Percentiles rank a stretch among this genome's conserved stretches.
Evolutionary conservation across 2,888 invertebrate genomes (phyloP).

Genomic region (Mantis religiosa): DNA sequence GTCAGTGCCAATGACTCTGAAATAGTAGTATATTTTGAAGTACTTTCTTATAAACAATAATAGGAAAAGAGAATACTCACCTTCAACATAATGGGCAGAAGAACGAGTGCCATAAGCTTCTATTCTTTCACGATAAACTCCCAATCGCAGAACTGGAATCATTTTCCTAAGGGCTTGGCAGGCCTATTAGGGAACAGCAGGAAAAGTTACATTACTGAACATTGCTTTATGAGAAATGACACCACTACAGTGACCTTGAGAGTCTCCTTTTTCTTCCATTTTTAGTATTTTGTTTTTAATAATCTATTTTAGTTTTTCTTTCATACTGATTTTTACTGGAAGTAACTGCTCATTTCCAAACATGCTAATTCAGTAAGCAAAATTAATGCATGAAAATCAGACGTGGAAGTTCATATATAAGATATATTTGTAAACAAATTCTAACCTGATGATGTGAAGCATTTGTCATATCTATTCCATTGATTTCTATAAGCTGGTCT

Average conservation of each 20-base stretch:
- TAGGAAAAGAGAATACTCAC: conserved; percentile 1
- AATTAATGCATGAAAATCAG: not conserved
- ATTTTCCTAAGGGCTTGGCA: conserved; percentile 39
- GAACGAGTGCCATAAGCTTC: conserved; percentile 32
- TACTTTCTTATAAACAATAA: not conserved
- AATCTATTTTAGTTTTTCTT: too few relatives aligned
- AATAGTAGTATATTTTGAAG: not conserved
- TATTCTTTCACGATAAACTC: conserved; percentile 44
- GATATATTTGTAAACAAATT: not conserved
- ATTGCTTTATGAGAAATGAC: not conserved
- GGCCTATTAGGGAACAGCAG: conserved; percentile 34
- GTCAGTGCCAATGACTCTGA: not conserved
- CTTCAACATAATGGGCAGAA: conserved; percentile 31
- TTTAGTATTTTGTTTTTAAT: too few relatives aligned
- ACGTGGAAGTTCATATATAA: not conserved
- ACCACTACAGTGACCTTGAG: too few relatives aligned
- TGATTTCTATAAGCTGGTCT: conserved; percentile 47
- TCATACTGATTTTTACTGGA: too few relatives aligned
- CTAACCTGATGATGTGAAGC: conserved; percentile 34
- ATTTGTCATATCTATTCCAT: conserved; percentile 39
- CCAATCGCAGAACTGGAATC: conserved; percentile 43
- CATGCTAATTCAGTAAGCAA: too few relatives aligned
- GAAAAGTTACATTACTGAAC: not conserved
- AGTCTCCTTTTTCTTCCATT: too few relatives aligned
- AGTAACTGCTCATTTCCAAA: too few relatives aligned